A percentile compares a stretch with the other conserved stretches of the same genome.
Evolutionary conservation across 2,797 vertebrate genomes (phyloP).

Genomic region (Lophius americanus): DNA sequence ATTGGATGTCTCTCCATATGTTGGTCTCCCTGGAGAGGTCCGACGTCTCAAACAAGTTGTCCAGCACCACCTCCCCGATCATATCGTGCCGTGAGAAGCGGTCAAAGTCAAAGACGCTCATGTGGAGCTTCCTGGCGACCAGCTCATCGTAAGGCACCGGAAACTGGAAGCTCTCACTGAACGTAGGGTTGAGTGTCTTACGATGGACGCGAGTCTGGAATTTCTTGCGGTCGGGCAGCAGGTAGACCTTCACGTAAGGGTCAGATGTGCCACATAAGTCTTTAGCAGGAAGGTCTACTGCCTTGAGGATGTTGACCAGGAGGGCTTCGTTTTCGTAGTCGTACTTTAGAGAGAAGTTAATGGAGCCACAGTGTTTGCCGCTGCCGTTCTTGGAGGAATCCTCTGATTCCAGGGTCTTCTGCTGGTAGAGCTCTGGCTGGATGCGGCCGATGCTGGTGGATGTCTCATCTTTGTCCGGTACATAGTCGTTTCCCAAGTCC

Average conservation of each 20-base stretch:
- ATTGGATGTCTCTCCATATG: slow-evolving; percentile 97
- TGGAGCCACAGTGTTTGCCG: slow-evolving; percentile 92
- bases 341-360: slow-evolving; percentile 95
- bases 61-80: slow-evolving; percentile 97
- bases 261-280: slow-evolving; percentile 98
- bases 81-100: slow-evolving; percentile 97
- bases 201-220: slow-evolving; percentile 98
- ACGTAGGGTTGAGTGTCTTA: slow-evolving; percentile 96
- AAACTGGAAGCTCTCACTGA: slow-evolving; percentile 95
- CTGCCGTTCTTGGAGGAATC: slow-evolving; percentile 87
- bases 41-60: slow-evolving; percentile 93
- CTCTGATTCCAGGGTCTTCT: slow-evolving; percentile 88
- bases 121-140: slow-evolving; percentile 90
- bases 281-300: slow-evolving; percentile 95
- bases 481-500: slow-evolving; percentile 89
- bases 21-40: slow-evolving; percentile 95
- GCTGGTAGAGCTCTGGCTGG: slow-evolving; percentile 96
- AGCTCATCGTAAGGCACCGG: slow-evolving; percentile 95
- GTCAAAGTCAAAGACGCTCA: slow-evolving; percentile 98
- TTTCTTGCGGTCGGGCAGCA: slow-evolving; percentile 97
- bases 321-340: slow-evolving; percentile 94
- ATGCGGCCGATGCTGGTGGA: slow-evolving; percentile 95
- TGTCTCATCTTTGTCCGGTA: slow-evolving; percentile 85
- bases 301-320: slow-evolving; percentile 91
- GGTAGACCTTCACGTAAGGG: slow-evolving; percentile 98